Evolutionary conservation across 2,113 vertebrate genomes (phyloP).

Genomic region (Cyanistes caeruleus): DNA sequence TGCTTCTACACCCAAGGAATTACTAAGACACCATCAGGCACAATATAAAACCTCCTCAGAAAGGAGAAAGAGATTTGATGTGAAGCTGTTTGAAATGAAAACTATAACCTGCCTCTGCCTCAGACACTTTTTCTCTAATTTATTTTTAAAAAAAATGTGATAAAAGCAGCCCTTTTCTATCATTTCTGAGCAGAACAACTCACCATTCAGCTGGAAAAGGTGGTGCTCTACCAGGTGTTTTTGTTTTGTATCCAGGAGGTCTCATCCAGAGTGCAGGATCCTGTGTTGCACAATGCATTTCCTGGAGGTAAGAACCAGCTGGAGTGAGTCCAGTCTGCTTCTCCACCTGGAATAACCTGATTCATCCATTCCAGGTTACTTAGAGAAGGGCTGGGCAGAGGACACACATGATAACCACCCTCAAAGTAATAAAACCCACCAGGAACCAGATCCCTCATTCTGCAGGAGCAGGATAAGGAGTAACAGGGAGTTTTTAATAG

Average conservation of each 20-base stretch:
- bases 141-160: not conserved
- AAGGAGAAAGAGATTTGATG: not conserved
- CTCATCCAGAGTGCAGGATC: not conserved
- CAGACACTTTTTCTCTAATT: not conserved
- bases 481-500: not conserved
- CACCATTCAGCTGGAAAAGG: not conserved
- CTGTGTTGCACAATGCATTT: not conserved
- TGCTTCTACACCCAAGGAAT: not conserved
- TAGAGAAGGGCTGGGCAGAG: not conserved
- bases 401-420: not conserved
- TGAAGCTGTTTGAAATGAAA: not conserved
- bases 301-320: not conserved
- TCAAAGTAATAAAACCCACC: not conserved
- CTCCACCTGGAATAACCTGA: not conserved
- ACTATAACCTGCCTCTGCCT: accelerated
- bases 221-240: not conserved
- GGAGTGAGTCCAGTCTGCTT: not conserved
- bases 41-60: not conserved
- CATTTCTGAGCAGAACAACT: not conserved
- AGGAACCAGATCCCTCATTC: not conserved
- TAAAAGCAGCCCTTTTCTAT: not conserved
- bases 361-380: not conserved
- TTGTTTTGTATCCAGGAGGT: not conserved
- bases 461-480: not conserved
- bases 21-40: not conserved